phyloP scores from a whole-genome alignment of 2,113 vertebrate species.

The Aptenodytes patagonicus region DNA sequence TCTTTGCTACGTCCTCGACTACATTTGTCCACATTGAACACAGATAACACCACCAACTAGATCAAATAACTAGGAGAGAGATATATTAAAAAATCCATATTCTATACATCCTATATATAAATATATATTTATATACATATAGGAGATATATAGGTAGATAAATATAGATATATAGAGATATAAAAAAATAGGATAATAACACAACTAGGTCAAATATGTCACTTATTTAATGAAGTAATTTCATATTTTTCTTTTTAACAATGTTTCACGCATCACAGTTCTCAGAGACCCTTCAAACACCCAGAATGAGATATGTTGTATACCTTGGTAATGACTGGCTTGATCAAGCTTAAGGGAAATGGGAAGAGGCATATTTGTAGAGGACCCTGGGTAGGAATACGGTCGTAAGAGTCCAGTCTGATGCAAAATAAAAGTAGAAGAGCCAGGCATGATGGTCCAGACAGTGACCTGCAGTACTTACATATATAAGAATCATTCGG shows the following conservation, averaged over 20 bases:
- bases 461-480: background rate
- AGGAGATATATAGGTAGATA: background rate
- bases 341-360: background rate
- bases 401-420: background rate
- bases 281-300: background rate
- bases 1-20: background rate
- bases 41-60: background rate
- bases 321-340: background rate
- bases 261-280: background rate
- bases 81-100: background rate
- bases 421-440: background rate
- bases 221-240: background rate
- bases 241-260: background rate
- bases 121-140: background rate
- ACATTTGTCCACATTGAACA: background rate
- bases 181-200: background rate
- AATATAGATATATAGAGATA: background rate
- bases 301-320: background rate
- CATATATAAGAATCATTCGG: background rate
- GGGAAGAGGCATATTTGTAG: background rate
- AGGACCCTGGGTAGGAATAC: background rate
- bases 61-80: background rate
- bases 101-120: background rate
- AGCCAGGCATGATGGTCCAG: background rate
- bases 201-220: background rate